Evolutionary conservation across 1,140 invertebrate genomes (phyloP), one percentile per base, ranked within the genome.

Genomic region (Popillia japonica): DNA sequence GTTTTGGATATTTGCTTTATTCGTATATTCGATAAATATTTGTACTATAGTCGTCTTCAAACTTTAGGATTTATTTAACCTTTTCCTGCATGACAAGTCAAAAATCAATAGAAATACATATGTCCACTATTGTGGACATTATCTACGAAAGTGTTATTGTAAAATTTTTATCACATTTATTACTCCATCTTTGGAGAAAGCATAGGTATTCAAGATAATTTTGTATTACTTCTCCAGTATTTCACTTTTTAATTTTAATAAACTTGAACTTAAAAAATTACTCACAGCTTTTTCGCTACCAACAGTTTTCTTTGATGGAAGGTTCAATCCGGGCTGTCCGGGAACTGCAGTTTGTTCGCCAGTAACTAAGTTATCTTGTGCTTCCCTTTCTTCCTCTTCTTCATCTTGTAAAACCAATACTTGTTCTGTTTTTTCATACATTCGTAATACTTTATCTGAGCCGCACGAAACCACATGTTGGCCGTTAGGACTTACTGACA

Each of bases 371-470:
- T 89, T 90, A 81, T 93, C 92, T 82, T 94, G 92, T 82, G 94
- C 90, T 84, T 94, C 93, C 44, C 95, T 90, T 85, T 95, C 94
- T 80, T 92, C 90, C 88, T 99, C 98, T 82, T 93, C 92, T 81
- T 97, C 92, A 86, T 99, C 98, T 84, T 97, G 93, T 7, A 99
- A 87, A 42, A 99, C 94, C 41, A 99, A 89, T 0, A 94, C 92
- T 87, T 99, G 97, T 68, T 94, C 90, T 0, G 95, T 96, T 83
- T 94, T 93, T 85, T 96, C 91, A 90, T 93, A 99, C 34, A 99
- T 85, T 34, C 98, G 90, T 61, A 99, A 85, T 20, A 96, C 94
- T 82, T 93, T 92, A 89, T 99, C 98, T 7, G 95, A 93, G 44
- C 98, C 97, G 82, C 94, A 94, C 27, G 94, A 94, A 2, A 94